These are phyloP conservation scores for Cynopterus brachyotis DNA, from an alignment of 2,113 vertebrate species.

Conservation along the genomic window DNA sequence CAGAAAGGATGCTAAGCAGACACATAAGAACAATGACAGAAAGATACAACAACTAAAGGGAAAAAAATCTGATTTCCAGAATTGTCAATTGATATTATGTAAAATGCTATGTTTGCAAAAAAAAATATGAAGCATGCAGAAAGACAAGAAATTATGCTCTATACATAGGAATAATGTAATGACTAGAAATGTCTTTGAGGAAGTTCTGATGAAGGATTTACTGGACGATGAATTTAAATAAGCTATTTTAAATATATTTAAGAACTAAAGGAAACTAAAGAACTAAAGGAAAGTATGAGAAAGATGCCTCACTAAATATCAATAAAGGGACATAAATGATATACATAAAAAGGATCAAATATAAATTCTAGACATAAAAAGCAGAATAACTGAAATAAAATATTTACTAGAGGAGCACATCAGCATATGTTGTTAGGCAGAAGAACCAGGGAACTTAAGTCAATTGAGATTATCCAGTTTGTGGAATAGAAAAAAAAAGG, in stretches of 20 bases:
- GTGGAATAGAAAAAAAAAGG: background rate
- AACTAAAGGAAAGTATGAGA: background rate
- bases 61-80: background rate
- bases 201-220: background rate
- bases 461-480: background rate
- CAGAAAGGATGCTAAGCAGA: background rate
- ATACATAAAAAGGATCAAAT: background rate
- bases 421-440: background rate
- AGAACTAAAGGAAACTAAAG: background rate
- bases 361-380: background rate
- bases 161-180: background rate
- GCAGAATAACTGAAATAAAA: background rate
- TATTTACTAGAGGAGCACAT: background rate
- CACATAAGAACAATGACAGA: background rate
- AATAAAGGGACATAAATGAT: background rate
- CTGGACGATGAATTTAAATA: background rate
- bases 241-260: background rate
- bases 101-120: background rate
- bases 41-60: background rate
- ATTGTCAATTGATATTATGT: background rate
- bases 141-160: background rate
- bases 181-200: background rate
- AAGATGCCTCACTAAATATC: background rate
- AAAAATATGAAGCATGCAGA: background rate
- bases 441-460: background rate